Conservation (phyloP, 1,140 invertebrate species). For the Belonocnema kinseyi region DNA sequence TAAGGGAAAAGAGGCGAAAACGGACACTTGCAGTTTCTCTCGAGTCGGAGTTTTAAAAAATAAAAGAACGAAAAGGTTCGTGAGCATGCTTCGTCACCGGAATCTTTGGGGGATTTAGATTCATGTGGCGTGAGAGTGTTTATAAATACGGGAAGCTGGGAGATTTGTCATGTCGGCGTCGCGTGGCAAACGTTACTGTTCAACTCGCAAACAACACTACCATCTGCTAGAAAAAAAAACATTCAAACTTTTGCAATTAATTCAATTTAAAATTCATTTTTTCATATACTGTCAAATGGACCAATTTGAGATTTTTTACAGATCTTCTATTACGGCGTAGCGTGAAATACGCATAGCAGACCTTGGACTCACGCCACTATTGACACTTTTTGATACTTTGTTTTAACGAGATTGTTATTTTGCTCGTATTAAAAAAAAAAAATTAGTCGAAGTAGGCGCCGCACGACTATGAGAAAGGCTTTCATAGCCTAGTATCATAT, state of each 20-base stretch:
- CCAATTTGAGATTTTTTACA: too few relatives aligned
- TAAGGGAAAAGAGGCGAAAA: background rate
- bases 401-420: too few relatives aligned
- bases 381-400: too few relatives aligned
- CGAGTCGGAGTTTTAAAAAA: background rate
- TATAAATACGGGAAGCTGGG: conserved; percentile 67
- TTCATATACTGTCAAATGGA: too few relatives aligned
- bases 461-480: too few relatives aligned
- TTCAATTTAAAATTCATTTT: background rate
- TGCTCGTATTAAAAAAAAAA: too few relatives aligned
- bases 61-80: conserved; percentile 45
- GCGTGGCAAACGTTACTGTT: conserved; percentile 30
- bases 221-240: background rate
- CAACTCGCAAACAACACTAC: conserved; percentile 13
- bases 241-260: background rate
- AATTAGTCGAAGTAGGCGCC: too few relatives aligned
- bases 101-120: conserved; percentile 59
- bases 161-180: conserved; percentile 66
- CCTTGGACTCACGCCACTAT: too few relatives aligned
- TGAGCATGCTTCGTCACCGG: conserved; percentile 49
- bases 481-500: too few relatives aligned
- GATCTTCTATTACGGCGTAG: too few relatives aligned
- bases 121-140: conserved; percentile 69
- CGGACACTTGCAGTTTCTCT: conserved; percentile 5
- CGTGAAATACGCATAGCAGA: too few relatives aligned